Base-by-base conservation (phyloP, 2,888 invertebrate genomes). In the Cyclophora punctaria region DNA sequence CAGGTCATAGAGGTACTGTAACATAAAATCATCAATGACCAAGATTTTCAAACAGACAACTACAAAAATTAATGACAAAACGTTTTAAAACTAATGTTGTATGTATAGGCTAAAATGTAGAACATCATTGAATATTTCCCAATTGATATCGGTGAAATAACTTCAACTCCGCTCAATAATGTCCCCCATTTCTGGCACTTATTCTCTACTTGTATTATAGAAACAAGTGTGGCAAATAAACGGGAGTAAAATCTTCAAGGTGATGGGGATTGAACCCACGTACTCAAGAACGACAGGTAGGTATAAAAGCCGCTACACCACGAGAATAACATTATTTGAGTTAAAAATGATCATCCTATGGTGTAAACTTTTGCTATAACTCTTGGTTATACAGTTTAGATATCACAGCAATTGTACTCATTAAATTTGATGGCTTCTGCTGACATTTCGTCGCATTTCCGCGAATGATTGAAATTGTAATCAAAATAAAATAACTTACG, bases 1-100 rank as follows among this genome's bases (percentile, higher is more conserved):
- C 46, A 98, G 90, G 78, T 98, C 98, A 73, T 98, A 98, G 49
- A 98, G 87, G 72, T 97, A 96, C 96, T 97, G 89, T 7, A 91
- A 91, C 69, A 20, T 20, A 20, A 20, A 20, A 20, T 20, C 20
- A 20, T 20, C 20, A 20, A 20, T 20, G 20, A 20, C 20, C 2
- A 20, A 20, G 20, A 20, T 20, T 20, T 20, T 20, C 20, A 20
- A 20, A 20, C 20, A 20, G 20, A 20, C 20, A 20, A 20, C 20
- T 20, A 20, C 20, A 20, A 20, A 20, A 20, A 20, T 20, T 20
- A 20, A 20, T 1, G 20, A 20, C 20, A 20, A 20, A 20, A 20
- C 1, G 20, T 20, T 20, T 20, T 20, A 20, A 20, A 20, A 20
- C 33, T 37, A 50, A 37, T 3, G 43, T 4, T 34, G 33, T 41